Evolutionary conservation across 2,888 invertebrate genomes (phyloP).

Genomic region (Leucozona laternaria): DNA sequence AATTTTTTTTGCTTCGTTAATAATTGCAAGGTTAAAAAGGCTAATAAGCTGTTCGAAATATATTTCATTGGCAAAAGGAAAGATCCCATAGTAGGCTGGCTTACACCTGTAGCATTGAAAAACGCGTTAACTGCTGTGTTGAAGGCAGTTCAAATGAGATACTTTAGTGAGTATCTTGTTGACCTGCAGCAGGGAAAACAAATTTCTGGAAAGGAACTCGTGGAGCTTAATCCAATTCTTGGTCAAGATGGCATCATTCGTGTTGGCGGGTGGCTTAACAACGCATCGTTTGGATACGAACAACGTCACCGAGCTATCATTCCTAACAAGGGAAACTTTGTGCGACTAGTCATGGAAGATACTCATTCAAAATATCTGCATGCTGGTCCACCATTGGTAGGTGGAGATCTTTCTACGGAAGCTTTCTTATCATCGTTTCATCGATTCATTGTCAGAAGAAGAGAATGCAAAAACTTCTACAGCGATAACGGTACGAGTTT

Average conservation of each 20-base stretch:
- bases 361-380: conserved; percentile 29
- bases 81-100: conserved; percentile 1
- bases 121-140: neutral
- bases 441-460: conserved; percentile 24
- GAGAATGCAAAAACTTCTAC: conserved; percentile 35
- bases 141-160: neutral
- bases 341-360: neutral
- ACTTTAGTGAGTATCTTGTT: neutral
- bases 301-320: neutral
- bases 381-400: conserved; percentile 37
- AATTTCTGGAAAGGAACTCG: neutral
- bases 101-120: neutral
- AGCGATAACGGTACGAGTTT: conserved; percentile 53
- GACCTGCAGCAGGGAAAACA: neutral
- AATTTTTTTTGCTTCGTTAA: neutral
- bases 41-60: neutral
- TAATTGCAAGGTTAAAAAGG: neutral
- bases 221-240: conserved; percentile 1
- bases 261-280: conserved; percentile 10
- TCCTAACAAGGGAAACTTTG: neutral
- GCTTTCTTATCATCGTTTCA: conserved; percentile 19
- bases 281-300: neutral
- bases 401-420: conserved; percentile 8
- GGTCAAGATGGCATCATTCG: conserved; percentile 2
- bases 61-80: neutral